phyloP scores from a whole-genome alignment of 1,140 invertebrate species.

The Meloidogyne floridensis region DNA sequence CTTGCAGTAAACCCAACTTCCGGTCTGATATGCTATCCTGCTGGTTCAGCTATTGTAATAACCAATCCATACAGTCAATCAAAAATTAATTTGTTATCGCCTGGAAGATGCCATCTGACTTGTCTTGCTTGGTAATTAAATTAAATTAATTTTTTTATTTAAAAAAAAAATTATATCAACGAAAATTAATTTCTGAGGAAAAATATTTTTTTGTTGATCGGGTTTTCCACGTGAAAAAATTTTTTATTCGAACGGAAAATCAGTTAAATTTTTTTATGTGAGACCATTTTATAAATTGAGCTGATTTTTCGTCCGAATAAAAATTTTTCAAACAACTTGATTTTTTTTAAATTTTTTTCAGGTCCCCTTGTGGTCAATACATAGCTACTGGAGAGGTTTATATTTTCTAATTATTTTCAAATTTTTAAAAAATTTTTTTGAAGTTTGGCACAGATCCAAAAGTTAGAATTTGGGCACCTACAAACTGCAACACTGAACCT shows the following conservation, averaged over 20 bases:
- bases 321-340: background rate
- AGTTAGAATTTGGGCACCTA: conserved; percentile 55
- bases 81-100: conserved; percentile 53
- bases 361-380: conserved; percentile 47
- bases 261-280: too few relatives aligned
- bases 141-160: too few relatives aligned
- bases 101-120: background rate
- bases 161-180: too few relatives aligned
- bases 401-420: background rate
- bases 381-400: conserved; percentile 52
- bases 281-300: too few relatives aligned
- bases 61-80: conserved; percentile 44
- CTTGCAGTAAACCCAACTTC: conserved; percentile 52
- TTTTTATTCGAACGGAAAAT: too few relatives aligned
- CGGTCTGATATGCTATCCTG: conserved; percentile 57
- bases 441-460: conserved; percentile 51
- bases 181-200: too few relatives aligned
- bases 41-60: conserved; percentile 61
- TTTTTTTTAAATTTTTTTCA: background rate
- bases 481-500: conserved; percentile 37
- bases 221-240: too few relatives aligned
- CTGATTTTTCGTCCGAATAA: too few relatives aligned
- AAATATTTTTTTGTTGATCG: too few relatives aligned
- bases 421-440: conserved; percentile 10
- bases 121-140: conserved; percentile 25